A percentile compares a stretch with the other conserved stretches of the same genome.
Conservation (phyloP, 2,888 invertebrate genomes). For the Apocheima hispidaria region DNA sequence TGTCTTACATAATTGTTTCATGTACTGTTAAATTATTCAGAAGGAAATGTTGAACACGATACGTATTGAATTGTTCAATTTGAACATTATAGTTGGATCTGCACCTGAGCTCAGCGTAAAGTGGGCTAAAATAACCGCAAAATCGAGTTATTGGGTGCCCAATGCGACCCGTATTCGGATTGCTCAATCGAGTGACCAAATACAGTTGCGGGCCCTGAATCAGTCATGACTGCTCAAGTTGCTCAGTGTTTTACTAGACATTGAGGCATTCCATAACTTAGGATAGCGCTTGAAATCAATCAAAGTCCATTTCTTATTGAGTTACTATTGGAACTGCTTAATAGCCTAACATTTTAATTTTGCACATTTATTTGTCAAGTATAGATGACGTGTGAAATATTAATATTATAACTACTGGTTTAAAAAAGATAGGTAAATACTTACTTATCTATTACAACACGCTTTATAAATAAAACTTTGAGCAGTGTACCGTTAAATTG, state of each 20-base stretch:
- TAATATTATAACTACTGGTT: too few relatives aligned
- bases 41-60: slow-evolving; percentile 17
- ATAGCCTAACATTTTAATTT: too few relatives aligned
- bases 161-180: slow-evolving; percentile 67
- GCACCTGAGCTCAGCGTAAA: slow-evolving; percentile 72
- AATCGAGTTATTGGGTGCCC: slow-evolving; percentile 81
- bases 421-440: neutral
- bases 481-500: slow-evolving; percentile 12
- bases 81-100: slow-evolving; percentile 67
- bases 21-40: slow-evolving; percentile 21
- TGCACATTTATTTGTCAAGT: too few relatives aligned
- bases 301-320: too few relatives aligned
- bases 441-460: neutral
- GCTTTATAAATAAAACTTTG: slow-evolving; percentile 16
- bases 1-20: slow-evolving; percentile 29
- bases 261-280: slow-evolving; percentile 9
- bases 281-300: neutral
- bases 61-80: slow-evolving; percentile 63
- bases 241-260: slow-evolving; percentile 19
- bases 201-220: slow-evolving; percentile 60
- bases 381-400: too few relatives aligned
- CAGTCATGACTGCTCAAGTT: slow-evolving; percentile 54
- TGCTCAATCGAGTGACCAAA: slow-evolving; percentile 64
- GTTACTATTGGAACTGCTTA: too few relatives aligned
- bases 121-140: slow-evolving; percentile 80